Evolutionary conservation across 2,888 invertebrate genomes (phyloP).

Genomic region (Dermolepida albohirtum): DNA sequence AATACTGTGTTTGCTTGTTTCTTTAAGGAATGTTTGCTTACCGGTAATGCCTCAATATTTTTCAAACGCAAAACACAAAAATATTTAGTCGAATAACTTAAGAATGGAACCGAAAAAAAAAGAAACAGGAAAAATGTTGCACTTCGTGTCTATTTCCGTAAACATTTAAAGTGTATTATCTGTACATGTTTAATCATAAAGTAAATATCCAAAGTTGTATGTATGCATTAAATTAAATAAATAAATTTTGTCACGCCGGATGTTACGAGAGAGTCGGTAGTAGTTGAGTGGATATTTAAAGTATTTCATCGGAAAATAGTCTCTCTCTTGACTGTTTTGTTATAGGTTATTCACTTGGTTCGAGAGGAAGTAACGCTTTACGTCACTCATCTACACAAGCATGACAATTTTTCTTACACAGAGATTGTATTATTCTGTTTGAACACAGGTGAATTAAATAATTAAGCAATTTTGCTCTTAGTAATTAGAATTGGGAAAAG

Average conservation of each 20-base stretch:
- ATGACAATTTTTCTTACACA: neutral
- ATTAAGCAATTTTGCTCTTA: too few relatives aligned
- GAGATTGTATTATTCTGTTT: too few relatives aligned
- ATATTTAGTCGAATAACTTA: too few relatives aligned
- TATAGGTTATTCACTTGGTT: conserved; percentile 10
- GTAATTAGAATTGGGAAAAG: too few relatives aligned
- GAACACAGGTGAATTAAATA: too few relatives aligned
- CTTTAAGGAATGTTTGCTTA: too few relatives aligned
- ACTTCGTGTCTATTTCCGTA: neutral
- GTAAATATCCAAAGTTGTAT: neutral
- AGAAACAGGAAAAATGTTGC: conserved; percentile 1
- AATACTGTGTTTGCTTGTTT: too few relatives aligned
- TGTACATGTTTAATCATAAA: neutral
- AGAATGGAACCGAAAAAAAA: neutral
- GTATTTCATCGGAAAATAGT: conserved; percentile 7
- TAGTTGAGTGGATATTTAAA: conserved; percentile 5
- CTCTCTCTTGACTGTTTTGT: conserved; percentile 1
- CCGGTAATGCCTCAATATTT: too few relatives aligned
- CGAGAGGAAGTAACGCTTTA: conserved; percentile 6
- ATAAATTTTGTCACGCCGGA: conserved; percentile 7
- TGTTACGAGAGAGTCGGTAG: conserved; percentile 2
- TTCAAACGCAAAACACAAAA: too few relatives aligned
- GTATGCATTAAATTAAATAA: neutral
- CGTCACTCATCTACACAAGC: neutral
- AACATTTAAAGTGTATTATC: conserved; percentile 6